A percentile compares a stretch with the other conserved stretches of the same genome.
These are phyloP conservation scores for Drosophila truncata DNA, from an alignment of 1,140 invertebrate species.

Conservation along the genomic window DNA sequence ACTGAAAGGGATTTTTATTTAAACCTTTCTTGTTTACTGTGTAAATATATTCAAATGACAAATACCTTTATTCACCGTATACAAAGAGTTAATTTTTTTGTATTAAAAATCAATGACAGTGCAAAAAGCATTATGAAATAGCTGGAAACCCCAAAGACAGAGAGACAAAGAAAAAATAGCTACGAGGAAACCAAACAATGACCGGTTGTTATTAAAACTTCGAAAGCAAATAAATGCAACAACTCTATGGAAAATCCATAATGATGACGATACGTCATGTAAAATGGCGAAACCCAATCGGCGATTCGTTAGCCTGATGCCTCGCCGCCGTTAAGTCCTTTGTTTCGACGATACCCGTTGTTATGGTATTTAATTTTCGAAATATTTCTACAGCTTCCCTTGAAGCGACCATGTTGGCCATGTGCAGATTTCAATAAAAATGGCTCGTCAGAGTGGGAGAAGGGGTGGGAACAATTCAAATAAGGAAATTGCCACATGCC, in stretches of 20 bases:
- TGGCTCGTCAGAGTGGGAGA: background rate
- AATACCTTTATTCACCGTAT: background rate
- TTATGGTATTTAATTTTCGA: constrained; percentile 54
- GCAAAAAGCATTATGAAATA: background rate
- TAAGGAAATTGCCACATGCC: constrained; percentile 19
- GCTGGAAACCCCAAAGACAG: background rate
- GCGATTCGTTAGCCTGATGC: constrained; percentile 38
- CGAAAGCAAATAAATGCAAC: constrained; percentile 42
- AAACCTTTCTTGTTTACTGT: background rate
- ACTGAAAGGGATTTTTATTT: background rate
- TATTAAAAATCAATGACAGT: background rate
- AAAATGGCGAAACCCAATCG: constrained; percentile 13
- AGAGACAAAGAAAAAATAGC: background rate
- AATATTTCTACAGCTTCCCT: constrained; percentile 18
- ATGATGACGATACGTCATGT: constrained; percentile 28
- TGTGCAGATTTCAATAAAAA: constrained; percentile 35
- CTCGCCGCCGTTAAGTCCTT: constrained; percentile 24
- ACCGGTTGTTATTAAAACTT: constrained; percentile 42
- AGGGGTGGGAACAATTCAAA: background rate
- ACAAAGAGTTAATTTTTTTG: background rate
- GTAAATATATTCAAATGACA: background rate
- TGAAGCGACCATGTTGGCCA: background rate
- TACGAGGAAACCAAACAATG: background rate
- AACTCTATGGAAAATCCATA: constrained; percentile 16
- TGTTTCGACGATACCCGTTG: constrained; percentile 38